Evolutionary conservation across 2,797 vertebrate genomes (phyloP).

Genomic region (Ceyx erithaca): DNA sequence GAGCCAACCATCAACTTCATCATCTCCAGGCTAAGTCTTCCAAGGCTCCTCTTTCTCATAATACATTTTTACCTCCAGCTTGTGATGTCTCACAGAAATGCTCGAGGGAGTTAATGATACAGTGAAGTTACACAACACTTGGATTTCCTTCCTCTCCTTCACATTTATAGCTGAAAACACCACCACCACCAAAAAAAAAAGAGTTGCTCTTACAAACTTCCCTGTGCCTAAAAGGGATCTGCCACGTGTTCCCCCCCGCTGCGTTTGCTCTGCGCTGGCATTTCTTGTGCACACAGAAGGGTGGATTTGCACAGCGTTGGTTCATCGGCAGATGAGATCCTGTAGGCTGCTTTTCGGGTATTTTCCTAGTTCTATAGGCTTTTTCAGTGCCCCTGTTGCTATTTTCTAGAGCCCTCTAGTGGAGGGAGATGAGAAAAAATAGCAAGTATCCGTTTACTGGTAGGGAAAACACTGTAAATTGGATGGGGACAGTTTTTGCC

Average conservation of each 20-base stretch:
- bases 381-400: not conserved
- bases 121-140: not conserved
- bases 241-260: not conserved
- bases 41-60: not conserved
- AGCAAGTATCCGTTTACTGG: not conserved
- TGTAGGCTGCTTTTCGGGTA: not conserved
- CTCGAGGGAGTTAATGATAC: not conserved
- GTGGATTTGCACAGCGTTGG: not conserved
- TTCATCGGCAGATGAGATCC: not conserved
- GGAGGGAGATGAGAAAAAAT: not conserved
- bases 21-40: not conserved
- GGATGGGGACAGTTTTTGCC: not conserved
- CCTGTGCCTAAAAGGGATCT: not conserved
- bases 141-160: not conserved
- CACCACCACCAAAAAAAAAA: too few relatives aligned
- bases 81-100: not conserved
- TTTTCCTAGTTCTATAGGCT: not conserved
- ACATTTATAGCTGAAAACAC: not conserved
- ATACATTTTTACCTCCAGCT: not conserved
- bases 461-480: not conserved
- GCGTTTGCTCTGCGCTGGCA: not conserved
- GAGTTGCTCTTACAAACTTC: not conserved
- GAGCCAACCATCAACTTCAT: not conserved
- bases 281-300: not conserved
- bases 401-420: slow-evolving; percentile 49